phyloP scores from a whole-genome alignment of 2,888 invertebrate genomes.

The Galerucella nymphaeae region DNA sequence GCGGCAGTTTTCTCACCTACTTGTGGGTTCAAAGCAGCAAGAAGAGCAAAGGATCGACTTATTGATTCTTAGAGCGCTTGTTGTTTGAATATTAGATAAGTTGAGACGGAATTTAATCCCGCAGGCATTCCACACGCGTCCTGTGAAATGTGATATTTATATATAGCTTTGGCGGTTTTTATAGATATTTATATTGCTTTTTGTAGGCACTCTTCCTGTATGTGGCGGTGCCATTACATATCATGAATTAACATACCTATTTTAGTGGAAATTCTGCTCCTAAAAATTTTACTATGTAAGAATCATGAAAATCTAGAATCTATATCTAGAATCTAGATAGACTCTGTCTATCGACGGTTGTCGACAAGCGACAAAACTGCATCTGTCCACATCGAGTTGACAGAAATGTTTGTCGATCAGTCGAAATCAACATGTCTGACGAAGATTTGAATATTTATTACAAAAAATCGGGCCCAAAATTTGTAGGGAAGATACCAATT shows the following conservation, averaged over 20 bases:
- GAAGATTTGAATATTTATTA: no score
- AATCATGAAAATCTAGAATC: no score
- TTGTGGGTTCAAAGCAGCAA: constrained; percentile 29
- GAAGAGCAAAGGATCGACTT: constrained; percentile 50
- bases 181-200: constrained; percentile 51
- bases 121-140: constrained; percentile 54
- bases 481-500: no score
- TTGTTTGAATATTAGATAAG: constrained; percentile 62
- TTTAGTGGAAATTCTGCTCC: neutral
- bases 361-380: no score
- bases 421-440: no score
- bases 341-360: no score
- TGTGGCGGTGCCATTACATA: constrained; percentile 20
- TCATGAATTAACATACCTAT: constrained; percentile 35
- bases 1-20: constrained; percentile 42
- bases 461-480: no score
- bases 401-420: no score
- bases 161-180: constrained; percentile 47
- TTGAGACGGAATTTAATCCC: constrained; percentile 60
- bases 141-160: constrained; percentile 56
- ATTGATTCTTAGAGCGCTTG: constrained; percentile 59
- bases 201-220: neutral
- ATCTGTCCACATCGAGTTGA: no score
- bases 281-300: no score
- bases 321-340: no score